A percentile compares a stretch with the other conserved stretches of the same genome.
Evolutionary conservation across 2,113 vertebrate species (phyloP).

Genomic region (Trinectes maculatus): DNA sequence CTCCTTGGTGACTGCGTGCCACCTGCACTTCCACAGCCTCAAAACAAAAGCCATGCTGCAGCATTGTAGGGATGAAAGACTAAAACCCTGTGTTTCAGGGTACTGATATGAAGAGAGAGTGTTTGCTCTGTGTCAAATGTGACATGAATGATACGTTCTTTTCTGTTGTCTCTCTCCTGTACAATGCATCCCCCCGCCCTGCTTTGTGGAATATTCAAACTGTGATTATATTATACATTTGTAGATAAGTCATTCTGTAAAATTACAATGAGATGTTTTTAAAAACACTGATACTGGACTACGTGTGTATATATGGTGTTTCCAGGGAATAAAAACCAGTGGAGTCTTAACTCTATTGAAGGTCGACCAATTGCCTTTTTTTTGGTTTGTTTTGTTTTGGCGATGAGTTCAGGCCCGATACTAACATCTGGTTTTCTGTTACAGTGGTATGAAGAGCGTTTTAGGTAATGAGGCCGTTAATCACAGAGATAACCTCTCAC

Average conservation of each 20-base stretch:
- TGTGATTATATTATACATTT: constrained; percentile 82
- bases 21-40: constrained; percentile 10
- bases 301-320: constrained; percentile 72
- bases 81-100: not conserved
- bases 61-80: constrained; percentile 18
- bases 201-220: constrained; percentile 72
- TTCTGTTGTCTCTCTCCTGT: constrained; percentile 27
- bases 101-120: constrained; percentile 37
- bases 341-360: constrained; percentile 39
- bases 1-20: not conserved
- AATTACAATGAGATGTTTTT: constrained; percentile 71
- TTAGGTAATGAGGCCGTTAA: not conserved
- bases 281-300: constrained; percentile 59
- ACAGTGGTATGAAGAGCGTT: not conserved
- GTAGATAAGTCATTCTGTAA: constrained; percentile 81
- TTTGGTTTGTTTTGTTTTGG: not conserved
- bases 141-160: constrained; percentile 9
- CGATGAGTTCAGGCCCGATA: not conserved
- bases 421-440: constrained; percentile 6
- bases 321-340: constrained; percentile 75
- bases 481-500: constrained; percentile 20
- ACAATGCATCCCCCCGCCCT: constrained; percentile 35
- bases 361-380: not conserved
- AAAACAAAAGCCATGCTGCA: constrained; percentile 43
- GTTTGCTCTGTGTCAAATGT: constrained; percentile 31